Conservation (phyloP, 2,797 vertebrate species). For the Monodelphis domestica region DNA sequence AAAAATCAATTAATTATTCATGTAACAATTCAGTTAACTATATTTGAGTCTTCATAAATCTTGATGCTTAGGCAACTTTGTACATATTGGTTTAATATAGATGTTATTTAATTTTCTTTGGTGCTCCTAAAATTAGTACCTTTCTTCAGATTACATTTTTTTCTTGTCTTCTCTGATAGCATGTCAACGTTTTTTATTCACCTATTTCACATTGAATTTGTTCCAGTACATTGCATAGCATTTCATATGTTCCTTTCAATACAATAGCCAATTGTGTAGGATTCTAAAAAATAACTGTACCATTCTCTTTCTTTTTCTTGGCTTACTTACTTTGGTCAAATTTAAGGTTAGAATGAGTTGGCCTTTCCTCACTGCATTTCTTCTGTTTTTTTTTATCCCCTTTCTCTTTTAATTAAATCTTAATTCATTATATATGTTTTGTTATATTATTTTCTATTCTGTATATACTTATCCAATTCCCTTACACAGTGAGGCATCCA, state of each 20-base stretch:
- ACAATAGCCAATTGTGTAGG: neutral
- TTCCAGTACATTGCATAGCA: too few relatives aligned
- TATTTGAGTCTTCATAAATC: neutral
- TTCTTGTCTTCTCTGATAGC: neutral
- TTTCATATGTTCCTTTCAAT: neutral
- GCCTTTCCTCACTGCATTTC: neutral
- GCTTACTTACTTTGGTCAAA: neutral
- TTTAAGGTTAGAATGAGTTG: neutral
- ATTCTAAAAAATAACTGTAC: neutral
- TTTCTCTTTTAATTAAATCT: neutral
- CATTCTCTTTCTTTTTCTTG: neutral
- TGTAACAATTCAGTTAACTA: neutral
- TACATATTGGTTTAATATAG: neutral
- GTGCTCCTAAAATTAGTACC: neutral
- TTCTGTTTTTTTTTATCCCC: neutral
- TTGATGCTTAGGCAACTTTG: neutral
- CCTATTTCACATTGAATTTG: neutral
- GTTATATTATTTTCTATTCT: neutral
- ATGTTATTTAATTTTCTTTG: neutral
- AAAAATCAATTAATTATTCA: too few relatives aligned
- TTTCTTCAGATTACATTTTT: neutral
- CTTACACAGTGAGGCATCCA: neutral
- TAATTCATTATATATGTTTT: neutral
- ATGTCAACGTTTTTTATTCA: neutral
- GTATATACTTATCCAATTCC: neutral